Base-by-base conservation (phyloP, 2,113 vertebrate species). In the Alligator sinensis region DNA sequence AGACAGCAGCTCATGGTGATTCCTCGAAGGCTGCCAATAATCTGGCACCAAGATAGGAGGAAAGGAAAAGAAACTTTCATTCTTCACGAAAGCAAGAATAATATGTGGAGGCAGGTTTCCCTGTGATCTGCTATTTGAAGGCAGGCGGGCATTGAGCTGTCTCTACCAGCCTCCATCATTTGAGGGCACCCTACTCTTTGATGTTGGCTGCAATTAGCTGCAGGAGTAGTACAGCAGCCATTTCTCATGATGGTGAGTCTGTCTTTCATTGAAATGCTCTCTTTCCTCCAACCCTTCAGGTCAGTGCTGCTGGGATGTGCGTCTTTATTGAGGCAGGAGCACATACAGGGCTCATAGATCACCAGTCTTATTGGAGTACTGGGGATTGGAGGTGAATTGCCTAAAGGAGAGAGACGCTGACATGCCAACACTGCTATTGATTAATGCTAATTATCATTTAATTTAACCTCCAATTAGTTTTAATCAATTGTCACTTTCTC, bases 381-480 rank as follows among this genome's bases (percentile, higher is more conserved):
- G 94, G 94, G 96, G 95, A 96, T 96, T 97, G 89, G 92, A 93
- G 89, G 86, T 91, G 94, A 93, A 96, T 84, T 96, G 95, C 97
- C 96, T 97, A 82, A 91, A 95, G 97, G 94, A 96, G 80, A 15
- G 89, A 93, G 81, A 79, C 1, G 0, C 82, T 89, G 84, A 92
- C 79, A 88, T 93, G 91, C 94, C 94, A 97, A 89, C 89, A 24
- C 74, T 66, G 77, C 92, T 95, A 97, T 97, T 96, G 97, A 97
- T 97, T 96, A 97, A 96, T 96, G 94, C 91, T 97, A 97, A 96
- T 97, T 95, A 96, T 93, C 15, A 96, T 97, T 96, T 97, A 97
- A 96, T 97, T 96, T 96, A 96, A 97, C 93, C 93, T 96, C 94
- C 95, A 97, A 96, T 97, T 97, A 97, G 86, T 96, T 95, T 96